Evolutionary conservation across 1,140 invertebrate genomes (phyloP), one percentile per base, ranked within the genome.

Genomic region (Acromyrmex heyeri): DNA sequence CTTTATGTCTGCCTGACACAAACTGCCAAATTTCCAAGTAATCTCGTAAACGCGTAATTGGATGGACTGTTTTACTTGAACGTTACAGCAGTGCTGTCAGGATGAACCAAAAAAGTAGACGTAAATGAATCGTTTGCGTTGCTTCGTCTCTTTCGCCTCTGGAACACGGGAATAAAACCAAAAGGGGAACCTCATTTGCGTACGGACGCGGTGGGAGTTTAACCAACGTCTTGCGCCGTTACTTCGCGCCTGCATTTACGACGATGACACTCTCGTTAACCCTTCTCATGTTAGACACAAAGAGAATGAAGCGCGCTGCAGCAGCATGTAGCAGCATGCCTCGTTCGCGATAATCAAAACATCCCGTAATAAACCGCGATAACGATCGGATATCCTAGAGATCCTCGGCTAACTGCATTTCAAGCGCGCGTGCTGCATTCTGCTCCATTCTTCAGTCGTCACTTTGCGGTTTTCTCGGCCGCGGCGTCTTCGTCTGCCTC

Each of bases 231-330:
- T 53, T 34, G 55, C 38, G 67, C 69, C 67, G 38, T 73, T 59
- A 82, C n/a, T 50, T 82, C 24, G 38, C 69, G 55, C 65, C 34
- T 75, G 79, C 38, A 61, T 48, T 72, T 50, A 83, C 38, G 69
- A 79, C 48, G 77, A 83, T 73, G 79, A 30, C 79, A 83, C 69
- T 75, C 79, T 75, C 79, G 69, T 83, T 83, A 83, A 83, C 69
- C 55, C 79, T 34, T 83, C 79, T 83, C 79, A 75, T 14, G 38
- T 50, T n/a, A 48, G 55, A 62, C 38, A 73, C 38, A 48, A 27
- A 61, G 27, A 48, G 69, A 75, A 73, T 69, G 53, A 69, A 67
- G 77, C 62, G 21, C n/a, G 4, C 38, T 16, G 14, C 48, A 16
- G 48, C 48, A 50, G 77, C 62, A 16, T 21, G 48, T 21, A 76